Conservation (phyloP, 2,888 invertebrate genomes). For the Protonemura montana region DNA sequence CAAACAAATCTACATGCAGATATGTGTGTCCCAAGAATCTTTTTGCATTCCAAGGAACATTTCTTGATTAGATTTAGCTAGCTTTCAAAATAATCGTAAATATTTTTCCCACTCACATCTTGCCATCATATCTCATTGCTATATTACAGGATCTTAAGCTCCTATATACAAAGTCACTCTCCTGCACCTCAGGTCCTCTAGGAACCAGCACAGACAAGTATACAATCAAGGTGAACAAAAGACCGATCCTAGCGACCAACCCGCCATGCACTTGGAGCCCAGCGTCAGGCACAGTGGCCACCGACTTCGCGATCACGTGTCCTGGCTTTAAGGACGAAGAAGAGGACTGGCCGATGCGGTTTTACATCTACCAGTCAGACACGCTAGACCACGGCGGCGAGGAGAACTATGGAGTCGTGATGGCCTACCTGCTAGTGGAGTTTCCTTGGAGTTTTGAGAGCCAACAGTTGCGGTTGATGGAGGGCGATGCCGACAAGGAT, state of each 20-base stretch:
- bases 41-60: too few species aligned
- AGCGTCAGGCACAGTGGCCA: not conserved
- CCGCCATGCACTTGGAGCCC: not conserved
- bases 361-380: slow-evolving; percentile 24
- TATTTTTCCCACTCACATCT: too few species aligned
- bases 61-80: too few species aligned
- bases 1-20: too few species aligned
- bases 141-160: too few species aligned
- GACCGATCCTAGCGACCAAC: not conserved
- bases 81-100: too few species aligned
- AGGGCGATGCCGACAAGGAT: not conserved
- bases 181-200: not conserved
- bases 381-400: not conserved
- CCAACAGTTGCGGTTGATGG: not conserved
- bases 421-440: not conserved
- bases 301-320: not conserved
- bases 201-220: not conserved
- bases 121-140: too few species aligned
- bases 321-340: not conserved
- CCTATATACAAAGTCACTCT: too few species aligned
- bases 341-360: not conserved
- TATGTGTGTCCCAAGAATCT: too few species aligned
- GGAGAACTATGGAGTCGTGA: not conserved
- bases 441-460: not conserved
- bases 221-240: not conserved